These are phyloP conservation scores for Amphilophus citrinellus DNA, from an alignment of 2,113 vertebrate genomes.

Conservation along the genomic window DNA sequence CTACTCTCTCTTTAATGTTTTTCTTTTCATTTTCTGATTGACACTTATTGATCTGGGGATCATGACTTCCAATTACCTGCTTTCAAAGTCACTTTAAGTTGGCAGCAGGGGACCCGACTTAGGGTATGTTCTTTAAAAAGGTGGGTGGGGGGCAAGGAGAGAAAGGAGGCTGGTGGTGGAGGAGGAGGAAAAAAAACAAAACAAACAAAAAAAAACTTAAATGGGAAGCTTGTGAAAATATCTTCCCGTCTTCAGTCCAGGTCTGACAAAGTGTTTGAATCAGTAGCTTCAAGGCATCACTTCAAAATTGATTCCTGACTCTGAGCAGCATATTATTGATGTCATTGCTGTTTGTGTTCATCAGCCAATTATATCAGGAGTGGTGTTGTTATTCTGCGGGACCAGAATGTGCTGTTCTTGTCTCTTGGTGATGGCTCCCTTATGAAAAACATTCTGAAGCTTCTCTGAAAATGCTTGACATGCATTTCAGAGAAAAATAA, in stretches of 20 bases:
- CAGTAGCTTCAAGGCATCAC: constrained; percentile 54
- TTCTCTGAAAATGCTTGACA: constrained; percentile 36
- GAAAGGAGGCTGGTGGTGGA: neutral
- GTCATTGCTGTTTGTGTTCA: constrained; percentile 44
- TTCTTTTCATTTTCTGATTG: constrained; percentile 66
- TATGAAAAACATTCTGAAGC: neutral
- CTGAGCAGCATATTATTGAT: constrained; percentile 48
- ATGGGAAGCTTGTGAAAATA: constrained; percentile 35
- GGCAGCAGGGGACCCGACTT: constrained; percentile 50
- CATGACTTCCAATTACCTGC: constrained; percentile 79
- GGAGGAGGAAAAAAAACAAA: neutral
- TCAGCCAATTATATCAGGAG: constrained; percentile 46
- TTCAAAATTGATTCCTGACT: constrained; percentile 50
- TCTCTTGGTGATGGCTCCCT: constrained; percentile 20
- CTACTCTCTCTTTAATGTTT: constrained; percentile 14
- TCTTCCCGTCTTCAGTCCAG: constrained; percentile 31
- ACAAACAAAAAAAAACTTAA: neutral
- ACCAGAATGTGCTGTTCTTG: constrained; percentile 16
- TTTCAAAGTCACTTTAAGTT: constrained; percentile 80
- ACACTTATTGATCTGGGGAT: constrained; percentile 78
- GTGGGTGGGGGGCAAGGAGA: constrained; percentile 5
- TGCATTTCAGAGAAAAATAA: constrained; percentile 25
- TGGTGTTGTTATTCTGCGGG: constrained; percentile 23
- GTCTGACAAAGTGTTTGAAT: constrained; percentile 53
- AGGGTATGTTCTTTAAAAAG: constrained; percentile 52